phyloP scores from a whole-genome alignment of 2,113 vertebrate genomes.

The Pimephales promelas region DNA sequence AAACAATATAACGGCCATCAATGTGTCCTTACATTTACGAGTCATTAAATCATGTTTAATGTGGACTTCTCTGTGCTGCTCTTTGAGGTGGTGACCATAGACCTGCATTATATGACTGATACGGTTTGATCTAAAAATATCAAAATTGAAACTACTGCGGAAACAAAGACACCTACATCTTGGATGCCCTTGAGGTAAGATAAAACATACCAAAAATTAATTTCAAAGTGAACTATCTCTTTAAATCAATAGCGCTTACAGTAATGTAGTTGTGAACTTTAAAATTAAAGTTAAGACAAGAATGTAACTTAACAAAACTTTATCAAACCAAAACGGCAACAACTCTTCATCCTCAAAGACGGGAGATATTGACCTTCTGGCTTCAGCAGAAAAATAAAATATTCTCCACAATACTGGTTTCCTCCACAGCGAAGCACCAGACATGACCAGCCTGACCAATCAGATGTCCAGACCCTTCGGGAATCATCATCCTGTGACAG shows the following conservation, averaged over 20 bases:
- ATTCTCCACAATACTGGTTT: slow-evolving; percentile 58
- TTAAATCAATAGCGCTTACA: background rate
- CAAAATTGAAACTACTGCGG: too few species aligned
- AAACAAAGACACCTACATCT: too few species aligned
- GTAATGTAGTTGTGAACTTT: background rate
- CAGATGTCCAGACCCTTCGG: slow-evolving; percentile 48
- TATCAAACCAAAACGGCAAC: background rate
- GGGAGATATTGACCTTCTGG: slow-evolving; percentile 52
- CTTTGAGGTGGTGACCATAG: too few species aligned
- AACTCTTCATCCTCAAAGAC: slow-evolving; percentile 55
- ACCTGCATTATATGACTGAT: too few species aligned
- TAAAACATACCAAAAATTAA: too few species aligned
- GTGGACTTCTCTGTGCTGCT: too few species aligned
- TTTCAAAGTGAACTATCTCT: too few species aligned
- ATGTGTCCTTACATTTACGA: too few species aligned
- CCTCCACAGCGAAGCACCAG: slow-evolving; percentile 40
- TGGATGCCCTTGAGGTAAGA: too few species aligned
- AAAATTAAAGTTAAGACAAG: background rate
- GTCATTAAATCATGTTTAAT: too few species aligned
- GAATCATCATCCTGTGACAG: slow-evolving; percentile 27
- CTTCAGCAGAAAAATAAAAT: slow-evolving; percentile 48
- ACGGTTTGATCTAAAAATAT: too few species aligned
- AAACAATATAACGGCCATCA: too few species aligned
- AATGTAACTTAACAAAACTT: slow-evolving; percentile 21
- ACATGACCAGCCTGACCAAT: slow-evolving; percentile 57